These are phyloP conservation scores for Leuciscus waleckii DNA, from an alignment of 2,797 vertebrate species.

Conservation along the genomic window DNA sequence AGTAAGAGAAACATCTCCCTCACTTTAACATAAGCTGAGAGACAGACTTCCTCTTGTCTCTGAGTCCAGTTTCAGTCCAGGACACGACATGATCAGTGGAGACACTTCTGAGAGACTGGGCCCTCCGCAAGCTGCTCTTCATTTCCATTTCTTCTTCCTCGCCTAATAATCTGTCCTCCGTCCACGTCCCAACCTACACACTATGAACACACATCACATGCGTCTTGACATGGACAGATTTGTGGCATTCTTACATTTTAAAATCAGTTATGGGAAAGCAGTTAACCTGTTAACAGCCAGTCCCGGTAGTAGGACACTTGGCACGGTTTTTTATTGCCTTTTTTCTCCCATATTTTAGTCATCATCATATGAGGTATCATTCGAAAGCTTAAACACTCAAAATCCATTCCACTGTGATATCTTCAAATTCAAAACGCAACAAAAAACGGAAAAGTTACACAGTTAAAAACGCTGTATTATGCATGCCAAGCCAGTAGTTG, in stretches of 20 bases:
- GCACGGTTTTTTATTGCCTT: not conserved
- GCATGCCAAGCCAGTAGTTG: no score
- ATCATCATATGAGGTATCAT: not conserved
- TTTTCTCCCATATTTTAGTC: not conserved
- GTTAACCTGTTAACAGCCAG: not conserved
- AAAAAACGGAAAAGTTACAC: no score
- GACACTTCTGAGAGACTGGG: slow-evolving; percentile 72
- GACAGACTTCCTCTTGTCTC: slow-evolving; percentile 71
- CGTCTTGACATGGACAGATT: not conserved
- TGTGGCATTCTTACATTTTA: slow-evolving; percentile 9
- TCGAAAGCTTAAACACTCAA: not conserved
- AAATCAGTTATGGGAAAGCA: not conserved
- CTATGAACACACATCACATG: slow-evolving; percentile 38
- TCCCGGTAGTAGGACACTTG: not conserved
- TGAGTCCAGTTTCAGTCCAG: slow-evolving; percentile 62
- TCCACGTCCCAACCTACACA: slow-evolving; percentile 33
- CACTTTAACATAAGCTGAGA: slow-evolving; percentile 77
- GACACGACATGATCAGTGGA: slow-evolving; percentile 59
- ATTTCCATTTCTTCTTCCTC: slow-evolving; percentile 68
- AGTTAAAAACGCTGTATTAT: no score
- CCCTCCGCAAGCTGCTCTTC: slow-evolving; percentile 69
- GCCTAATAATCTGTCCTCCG: slow-evolving; percentile 13
- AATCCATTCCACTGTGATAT: not conserved
- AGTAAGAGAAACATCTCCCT: slow-evolving; percentile 30
- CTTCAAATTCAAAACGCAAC: not conserved